Evolutionary conservation across 2,888 invertebrate genomes (phyloP).

Genomic region (Drymonia ruficornis): DNA sequence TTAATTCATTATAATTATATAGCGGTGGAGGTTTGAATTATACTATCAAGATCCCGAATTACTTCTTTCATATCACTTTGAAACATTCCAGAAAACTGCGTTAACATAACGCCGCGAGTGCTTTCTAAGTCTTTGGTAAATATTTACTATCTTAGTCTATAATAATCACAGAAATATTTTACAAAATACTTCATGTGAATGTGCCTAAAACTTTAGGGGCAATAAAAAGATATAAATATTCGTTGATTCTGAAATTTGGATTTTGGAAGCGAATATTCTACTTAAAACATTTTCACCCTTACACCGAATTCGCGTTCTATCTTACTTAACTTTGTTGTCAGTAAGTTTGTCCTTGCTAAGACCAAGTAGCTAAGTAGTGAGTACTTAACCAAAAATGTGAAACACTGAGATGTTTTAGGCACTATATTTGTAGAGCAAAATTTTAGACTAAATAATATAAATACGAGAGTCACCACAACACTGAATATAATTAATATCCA

Average conservation of each 20-base stretch:
- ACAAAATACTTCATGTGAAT: slow-evolving; percentile 48
- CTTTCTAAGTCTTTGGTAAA: slow-evolving; percentile 36
- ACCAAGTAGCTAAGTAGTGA: slow-evolving; percentile 29
- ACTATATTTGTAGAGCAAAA: neutral
- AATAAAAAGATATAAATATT: slow-evolving; percentile 80
- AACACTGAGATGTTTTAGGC: slow-evolving; percentile 31
- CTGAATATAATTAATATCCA: too few species aligned
- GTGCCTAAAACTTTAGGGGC: slow-evolving; percentile 56
- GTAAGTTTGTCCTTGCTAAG: slow-evolving; percentile 32
- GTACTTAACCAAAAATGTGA: slow-evolving; percentile 32
- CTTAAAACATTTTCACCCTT: slow-evolving; percentile 55
- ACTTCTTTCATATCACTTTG: neutral
- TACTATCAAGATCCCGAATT: too few species aligned
- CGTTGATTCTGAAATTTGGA: slow-evolving; percentile 77
- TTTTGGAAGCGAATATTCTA: slow-evolving; percentile 73
- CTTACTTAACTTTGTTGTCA: slow-evolving; percentile 35
- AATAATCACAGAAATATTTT: slow-evolving; percentile 25
- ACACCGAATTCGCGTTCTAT: slow-evolving; percentile 37
- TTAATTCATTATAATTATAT: too few species aligned
- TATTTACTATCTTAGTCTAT: slow-evolving; percentile 26
- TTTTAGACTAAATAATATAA: too few species aligned
- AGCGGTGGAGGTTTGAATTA: too few species aligned
- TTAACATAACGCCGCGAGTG: slow-evolving; percentile 41
- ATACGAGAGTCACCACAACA: too few species aligned
- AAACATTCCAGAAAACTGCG: slow-evolving; percentile 30